Conservation (phyloP, 2,113 vertebrate genomes). For the Corapipo altera region DNA sequence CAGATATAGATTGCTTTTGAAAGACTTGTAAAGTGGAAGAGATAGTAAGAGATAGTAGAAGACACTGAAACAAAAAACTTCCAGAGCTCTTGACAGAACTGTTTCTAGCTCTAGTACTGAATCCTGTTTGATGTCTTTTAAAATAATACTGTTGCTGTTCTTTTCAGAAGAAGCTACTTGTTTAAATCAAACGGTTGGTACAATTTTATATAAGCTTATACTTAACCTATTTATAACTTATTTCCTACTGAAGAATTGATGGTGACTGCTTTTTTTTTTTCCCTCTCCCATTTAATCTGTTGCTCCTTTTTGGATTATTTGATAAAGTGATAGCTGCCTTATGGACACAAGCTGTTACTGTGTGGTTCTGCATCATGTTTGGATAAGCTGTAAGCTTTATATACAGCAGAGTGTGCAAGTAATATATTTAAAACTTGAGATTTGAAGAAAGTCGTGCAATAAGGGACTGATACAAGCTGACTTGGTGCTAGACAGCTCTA, state of each 20-base stretch:
- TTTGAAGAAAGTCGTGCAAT: not conserved
- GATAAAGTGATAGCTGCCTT: not conserved
- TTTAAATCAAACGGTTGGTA: not conserved
- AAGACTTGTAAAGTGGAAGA: not conserved
- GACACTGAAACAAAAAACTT: not conserved
- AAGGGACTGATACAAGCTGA: not conserved
- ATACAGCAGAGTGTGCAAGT: not conserved
- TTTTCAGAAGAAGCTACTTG: not conserved
- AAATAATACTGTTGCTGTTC: not conserved
- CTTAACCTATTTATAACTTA: not conserved
- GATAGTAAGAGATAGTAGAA: not conserved
- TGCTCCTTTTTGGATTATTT: not conserved
- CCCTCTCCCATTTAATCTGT: not conserved
- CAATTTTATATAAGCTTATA: not conserved
- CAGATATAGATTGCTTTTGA: not conserved
- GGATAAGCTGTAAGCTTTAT: not conserved
- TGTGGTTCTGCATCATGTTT: not conserved
- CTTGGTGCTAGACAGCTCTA: not conserved
- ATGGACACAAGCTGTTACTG: not conserved
- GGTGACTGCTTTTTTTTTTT: not conserved
- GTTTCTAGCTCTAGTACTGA: not conserved
- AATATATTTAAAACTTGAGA: not conserved
- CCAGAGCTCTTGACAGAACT: not conserved
- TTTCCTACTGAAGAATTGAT: not conserved
- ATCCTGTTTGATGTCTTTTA: not conserved